These are phyloP conservation scores for Lithophane leautieri DNA, from an alignment of 2,888 invertebrate genomes.

Conservation along the genomic window DNA sequence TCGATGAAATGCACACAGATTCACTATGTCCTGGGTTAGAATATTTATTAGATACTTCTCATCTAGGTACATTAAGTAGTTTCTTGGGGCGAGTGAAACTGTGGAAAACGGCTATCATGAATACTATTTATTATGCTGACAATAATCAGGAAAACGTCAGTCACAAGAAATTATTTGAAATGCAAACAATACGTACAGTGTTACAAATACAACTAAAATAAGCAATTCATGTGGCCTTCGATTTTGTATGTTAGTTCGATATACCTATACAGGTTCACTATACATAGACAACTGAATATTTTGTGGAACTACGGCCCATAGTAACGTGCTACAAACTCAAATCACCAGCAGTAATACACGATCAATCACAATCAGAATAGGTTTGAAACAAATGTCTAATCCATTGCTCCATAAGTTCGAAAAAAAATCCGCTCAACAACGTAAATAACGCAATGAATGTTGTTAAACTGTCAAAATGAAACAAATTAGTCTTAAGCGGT, in stretches of 20 bases:
- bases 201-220: background rate
- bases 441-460: no score
- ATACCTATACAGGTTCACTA: background rate
- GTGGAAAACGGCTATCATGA: background rate
- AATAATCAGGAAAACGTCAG: background rate
- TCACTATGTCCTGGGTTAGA: no score
- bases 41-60: no score
- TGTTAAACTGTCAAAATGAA: no score
- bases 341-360: no score
- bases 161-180: conserved; percentile 5
- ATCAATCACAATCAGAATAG: no score
- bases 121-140: background rate
- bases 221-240: background rate
- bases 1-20: no score
- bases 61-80: no score
- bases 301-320: background rate
- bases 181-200: background rate
- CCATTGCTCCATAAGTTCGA: no score
- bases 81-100: background rate
- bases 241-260: background rate
- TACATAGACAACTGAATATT: background rate
- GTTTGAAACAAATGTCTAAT: no score
- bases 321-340: background rate
- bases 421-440: no score
- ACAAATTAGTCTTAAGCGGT: no score